A percentile compares a stretch with the other conserved stretches of the same genome.
These are phyloP conservation scores for Aix galericulata DNA, from an alignment of 2,113 vertebrate genomes.

Conservation along the genomic window DNA sequence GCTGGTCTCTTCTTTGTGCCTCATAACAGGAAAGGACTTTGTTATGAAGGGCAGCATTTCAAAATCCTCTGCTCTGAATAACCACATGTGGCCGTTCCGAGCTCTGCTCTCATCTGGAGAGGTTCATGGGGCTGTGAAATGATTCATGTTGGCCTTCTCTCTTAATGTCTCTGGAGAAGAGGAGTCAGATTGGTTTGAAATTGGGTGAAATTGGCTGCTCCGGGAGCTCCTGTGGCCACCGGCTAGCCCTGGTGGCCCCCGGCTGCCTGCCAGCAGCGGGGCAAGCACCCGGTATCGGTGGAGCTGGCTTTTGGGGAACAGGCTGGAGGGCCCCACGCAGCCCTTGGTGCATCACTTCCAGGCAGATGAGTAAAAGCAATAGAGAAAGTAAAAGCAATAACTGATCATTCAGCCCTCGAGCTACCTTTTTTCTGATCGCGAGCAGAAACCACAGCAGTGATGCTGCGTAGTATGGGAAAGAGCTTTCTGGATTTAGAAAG, in stretches of 20 bases:
- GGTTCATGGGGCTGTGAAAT: not conserved
- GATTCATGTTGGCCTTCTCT: not conserved
- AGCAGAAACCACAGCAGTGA: not conserved
- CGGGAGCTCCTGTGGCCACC: not conserved
- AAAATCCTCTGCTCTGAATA: not conserved
- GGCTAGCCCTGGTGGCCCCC: not conserved
- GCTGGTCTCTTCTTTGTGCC: not conserved
- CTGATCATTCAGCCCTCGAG: not conserved
- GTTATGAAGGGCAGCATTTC: not conserved
- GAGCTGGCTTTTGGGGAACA: not conserved
- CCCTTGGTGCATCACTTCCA: not conserved
- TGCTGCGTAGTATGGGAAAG: not conserved
- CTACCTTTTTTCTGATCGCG: not conserved
- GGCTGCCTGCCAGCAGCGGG: not conserved
- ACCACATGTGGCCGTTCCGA: not conserved
- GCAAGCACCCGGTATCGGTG: not conserved
- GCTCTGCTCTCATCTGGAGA: not conserved
- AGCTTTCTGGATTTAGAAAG: not conserved
- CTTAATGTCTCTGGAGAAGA: not conserved
- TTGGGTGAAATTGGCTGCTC: not conserved
- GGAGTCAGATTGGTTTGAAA: rapidly evolving
- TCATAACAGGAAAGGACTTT: not conserved
- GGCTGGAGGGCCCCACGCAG: not conserved
- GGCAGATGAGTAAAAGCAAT: not conserved
- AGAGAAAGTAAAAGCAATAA: not conserved